phyloP scores from a whole-genome alignment of 2,113 vertebrate species.

The Carassius auratus region DNA sequence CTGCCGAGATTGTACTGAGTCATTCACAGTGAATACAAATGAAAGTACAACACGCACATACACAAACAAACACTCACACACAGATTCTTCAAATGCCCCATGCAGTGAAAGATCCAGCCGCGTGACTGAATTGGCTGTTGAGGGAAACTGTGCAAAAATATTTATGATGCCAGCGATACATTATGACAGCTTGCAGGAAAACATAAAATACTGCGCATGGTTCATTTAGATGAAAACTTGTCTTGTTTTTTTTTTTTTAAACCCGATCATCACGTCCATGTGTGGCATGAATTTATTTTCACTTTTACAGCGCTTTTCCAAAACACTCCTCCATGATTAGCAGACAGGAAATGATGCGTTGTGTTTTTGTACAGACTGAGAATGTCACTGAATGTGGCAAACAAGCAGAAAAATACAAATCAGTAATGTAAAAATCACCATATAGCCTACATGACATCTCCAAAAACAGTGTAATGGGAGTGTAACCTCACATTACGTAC shows the following conservation, averaged over 20 bases:
- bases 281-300: background rate
- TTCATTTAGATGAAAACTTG: background rate
- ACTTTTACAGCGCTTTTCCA: background rate
- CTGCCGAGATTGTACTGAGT: constrained; percentile 21
- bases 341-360: constrained; percentile 15
- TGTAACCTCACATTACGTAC: background rate
- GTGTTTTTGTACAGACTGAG: background rate
- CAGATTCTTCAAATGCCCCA: constrained; percentile 12
- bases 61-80: constrained; percentile 12
- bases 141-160: background rate
- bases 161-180: background rate
- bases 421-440: background rate
- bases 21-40: constrained; percentile 35
- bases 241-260: background rate
- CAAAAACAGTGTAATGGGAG: background rate
- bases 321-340: constrained; percentile 1
- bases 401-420: background rate
- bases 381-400: background rate
- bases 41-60: constrained; percentile 12
- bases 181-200: background rate
- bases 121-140: constrained; percentile 1
- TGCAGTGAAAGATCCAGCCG: constrained; percentile 24
- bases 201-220: background rate
- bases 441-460: background rate
- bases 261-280: background rate